Evolutionary conservation across 1,140 invertebrate species (phyloP).

Genomic region (Epicauta chinensis): DNA sequence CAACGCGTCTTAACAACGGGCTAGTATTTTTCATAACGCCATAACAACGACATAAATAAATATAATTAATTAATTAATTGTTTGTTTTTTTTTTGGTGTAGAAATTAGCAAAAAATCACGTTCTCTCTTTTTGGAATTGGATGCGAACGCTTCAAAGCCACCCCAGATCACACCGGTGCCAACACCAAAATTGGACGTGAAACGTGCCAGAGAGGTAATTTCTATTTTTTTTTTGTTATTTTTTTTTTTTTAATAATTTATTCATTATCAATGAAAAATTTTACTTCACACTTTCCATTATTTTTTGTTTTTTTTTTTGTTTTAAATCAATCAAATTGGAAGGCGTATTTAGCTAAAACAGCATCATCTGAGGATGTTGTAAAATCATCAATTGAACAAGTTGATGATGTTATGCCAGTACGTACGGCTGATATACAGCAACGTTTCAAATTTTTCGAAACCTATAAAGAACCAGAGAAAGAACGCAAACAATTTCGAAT

Average conservation of each 20-base stretch:
- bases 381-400: slow-evolving; percentile 53
- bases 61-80: too few species aligned
- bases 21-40: too few species aligned
- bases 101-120: slow-evolving; percentile 82
- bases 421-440: slow-evolving; percentile 75
- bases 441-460: slow-evolving; percentile 88
- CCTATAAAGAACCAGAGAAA: slow-evolving; percentile 66
- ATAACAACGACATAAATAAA: too few species aligned
- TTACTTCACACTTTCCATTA: too few species aligned
- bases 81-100: slow-evolving; percentile 40
- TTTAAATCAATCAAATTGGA: slow-evolving; percentile 10
- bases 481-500: slow-evolving; percentile 72
- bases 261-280: too few species aligned
- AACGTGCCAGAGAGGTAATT: slow-evolving; percentile 36
- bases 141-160: slow-evolving; percentile 55
- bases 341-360: slow-evolving; percentile 50
- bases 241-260: too few species aligned
- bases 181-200: slow-evolving; percentile 40
- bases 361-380: slow-evolving; percentile 62
- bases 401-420: slow-evolving; percentile 67
- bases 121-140: slow-evolving; percentile 77
- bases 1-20: too few species aligned
- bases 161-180: slow-evolving; percentile 43
- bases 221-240: background rate
- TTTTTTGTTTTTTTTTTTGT: too few species aligned